phyloP scores from a whole-genome alignment of 2,797 vertebrate genomes.

The Acanthurus leucopareius region DNA sequence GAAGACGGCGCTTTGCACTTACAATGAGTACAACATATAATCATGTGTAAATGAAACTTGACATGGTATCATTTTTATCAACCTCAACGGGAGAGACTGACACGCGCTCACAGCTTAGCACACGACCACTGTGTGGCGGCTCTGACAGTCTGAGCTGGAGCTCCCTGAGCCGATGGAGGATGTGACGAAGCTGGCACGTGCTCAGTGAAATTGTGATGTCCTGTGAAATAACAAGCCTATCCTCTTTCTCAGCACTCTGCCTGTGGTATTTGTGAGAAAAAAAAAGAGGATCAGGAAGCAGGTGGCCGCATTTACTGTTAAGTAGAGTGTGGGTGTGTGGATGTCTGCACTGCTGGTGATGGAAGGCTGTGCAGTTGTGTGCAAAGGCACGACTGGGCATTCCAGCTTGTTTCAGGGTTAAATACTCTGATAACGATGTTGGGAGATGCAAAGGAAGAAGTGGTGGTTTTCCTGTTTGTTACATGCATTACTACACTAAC shows the following conservation, averaged over 20 bases:
- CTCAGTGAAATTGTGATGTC: conserved; percentile 31
- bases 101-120: conserved; percentile 5
- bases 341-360: conserved; percentile 51
- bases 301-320: conserved; percentile 62
- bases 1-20: conserved; percentile 40
- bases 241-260: conserved; percentile 1
- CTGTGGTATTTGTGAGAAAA: conserved; percentile 3
- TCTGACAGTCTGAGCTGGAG: too few relatives aligned
- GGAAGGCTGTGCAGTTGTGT: conserved; percentile 33
- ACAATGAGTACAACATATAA: conserved; percentile 50
- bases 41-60: conserved; percentile 65
- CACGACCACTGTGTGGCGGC: neutral
- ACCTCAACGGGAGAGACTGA: conserved; percentile 40
- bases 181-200: conserved; percentile 24
- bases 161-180: neutral
- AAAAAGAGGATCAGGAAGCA: conserved; percentile 51
- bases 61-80: conserved; percentile 58
- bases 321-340: conserved; percentile 62
- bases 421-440: conserved; percentile 17
- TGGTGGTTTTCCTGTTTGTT: neutral
- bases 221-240: conserved; percentile 31
- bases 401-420: conserved; percentile 58
- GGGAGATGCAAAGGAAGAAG: conserved; percentile 3
- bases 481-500: conserved; percentile 16
- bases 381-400: conserved; percentile 29